A percentile compares a stretch with the other conserved stretches of the same genome.
phyloP scores from a whole-genome alignment of 2,888 invertebrate genomes.

The Esperia sulphurella region DNA sequence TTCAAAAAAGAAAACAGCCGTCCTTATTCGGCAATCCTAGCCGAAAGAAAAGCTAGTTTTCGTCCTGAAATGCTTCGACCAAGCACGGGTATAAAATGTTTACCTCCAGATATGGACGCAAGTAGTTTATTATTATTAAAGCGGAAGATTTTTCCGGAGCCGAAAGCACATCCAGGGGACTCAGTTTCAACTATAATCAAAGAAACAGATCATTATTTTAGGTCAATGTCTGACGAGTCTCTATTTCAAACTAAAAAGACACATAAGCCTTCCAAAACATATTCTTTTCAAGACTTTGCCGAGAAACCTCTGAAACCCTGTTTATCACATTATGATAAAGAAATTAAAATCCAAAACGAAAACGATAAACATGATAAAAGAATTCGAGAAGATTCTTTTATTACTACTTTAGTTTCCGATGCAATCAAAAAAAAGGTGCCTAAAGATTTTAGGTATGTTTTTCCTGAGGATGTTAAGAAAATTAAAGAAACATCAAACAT shows the following conservation, averaged over 20 bases:
- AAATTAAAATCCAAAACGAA: not conserved
- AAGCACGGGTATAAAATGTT: not conserved
- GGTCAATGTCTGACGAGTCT: not conserved
- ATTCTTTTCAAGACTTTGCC: not conserved
- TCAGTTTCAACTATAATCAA: not conserved
- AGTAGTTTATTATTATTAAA: not conserved
- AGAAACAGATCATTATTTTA: not conserved
- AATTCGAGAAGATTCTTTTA: not conserved
- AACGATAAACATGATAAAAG: not conserved
- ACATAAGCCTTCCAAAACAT: not conserved
- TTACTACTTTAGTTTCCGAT: not conserved
- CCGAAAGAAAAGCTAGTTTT: not conserved
- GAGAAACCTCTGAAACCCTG: not conserved
- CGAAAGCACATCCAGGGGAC: not conserved
- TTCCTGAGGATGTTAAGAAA: conserved; percentile 26
- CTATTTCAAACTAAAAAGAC: not conserved
- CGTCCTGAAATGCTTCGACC: not conserved
- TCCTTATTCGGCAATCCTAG: not conserved
- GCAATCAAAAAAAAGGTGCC: conserved; percentile 12
- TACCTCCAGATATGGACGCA: not conserved
- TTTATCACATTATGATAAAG: not conserved
- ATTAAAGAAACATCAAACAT: conserved; percentile 11
- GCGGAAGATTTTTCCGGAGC: not conserved
- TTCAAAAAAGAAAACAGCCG: not conserved
- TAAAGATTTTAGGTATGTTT: conserved; percentile 41